Evolutionary conservation across 2,888 invertebrate species (phyloP).

Genomic region (Plagodis pulveraria): DNA sequence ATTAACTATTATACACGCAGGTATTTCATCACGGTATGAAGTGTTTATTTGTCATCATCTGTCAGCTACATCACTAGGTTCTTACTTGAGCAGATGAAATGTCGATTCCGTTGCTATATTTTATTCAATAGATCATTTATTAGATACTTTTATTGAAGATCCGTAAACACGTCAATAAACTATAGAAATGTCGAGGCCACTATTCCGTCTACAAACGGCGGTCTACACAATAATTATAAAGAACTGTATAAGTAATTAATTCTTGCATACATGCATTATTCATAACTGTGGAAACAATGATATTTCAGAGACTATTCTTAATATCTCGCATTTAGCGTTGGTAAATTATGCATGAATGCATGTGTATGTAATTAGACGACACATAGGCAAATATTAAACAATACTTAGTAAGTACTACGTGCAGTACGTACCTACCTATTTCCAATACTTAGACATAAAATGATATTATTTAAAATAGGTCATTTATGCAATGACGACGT

Average conservation of each 20-base stretch:
- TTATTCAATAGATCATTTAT: slow-evolving; percentile 25
- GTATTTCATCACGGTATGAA: background rate
- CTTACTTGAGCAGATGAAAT: too few species aligned
- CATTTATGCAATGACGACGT: background rate
- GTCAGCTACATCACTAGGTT: too few species aligned
- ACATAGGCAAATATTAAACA: background rate
- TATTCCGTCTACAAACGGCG: slow-evolving; percentile 18
- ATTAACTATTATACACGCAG: too few species aligned
- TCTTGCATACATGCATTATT: slow-evolving; percentile 18
- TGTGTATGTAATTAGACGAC: slow-evolving; percentile 2
- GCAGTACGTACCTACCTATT: background rate
- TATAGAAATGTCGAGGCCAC: slow-evolving; percentile 46
- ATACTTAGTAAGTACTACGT: background rate
- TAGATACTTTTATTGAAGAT: slow-evolving; percentile 26
- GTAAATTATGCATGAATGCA: slow-evolving; percentile 16
- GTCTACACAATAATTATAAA: slow-evolving; percentile 11
- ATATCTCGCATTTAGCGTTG: slow-evolving; percentile 21
- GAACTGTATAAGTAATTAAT: slow-evolving; percentile 20
- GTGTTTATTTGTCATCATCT: background rate
- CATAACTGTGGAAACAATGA: slow-evolving; percentile 24
- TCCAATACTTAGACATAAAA: too few species aligned
- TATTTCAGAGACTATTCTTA: slow-evolving; percentile 19
- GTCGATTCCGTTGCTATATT: slow-evolving; percentile 2
- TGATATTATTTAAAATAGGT: background rate
- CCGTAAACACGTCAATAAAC: slow-evolving; percentile 42